phyloP scores from a whole-genome alignment of 2,113 vertebrate species.

The Oncorhynchus nerka region DNA sequence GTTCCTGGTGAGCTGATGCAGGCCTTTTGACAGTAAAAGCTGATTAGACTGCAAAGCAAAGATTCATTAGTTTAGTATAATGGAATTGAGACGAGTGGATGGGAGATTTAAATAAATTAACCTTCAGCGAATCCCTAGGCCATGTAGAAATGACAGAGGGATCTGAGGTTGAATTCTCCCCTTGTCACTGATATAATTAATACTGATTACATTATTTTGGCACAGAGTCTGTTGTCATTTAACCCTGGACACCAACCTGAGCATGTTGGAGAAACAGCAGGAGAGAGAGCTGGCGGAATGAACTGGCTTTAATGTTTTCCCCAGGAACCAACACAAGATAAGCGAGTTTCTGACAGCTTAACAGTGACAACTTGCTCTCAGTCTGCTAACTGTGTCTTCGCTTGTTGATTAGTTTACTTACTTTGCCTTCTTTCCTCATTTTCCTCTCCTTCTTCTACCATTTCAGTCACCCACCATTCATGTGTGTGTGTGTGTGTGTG shows the following conservation, averaged over 20 bases:
- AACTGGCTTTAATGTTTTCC: slow-evolving; percentile 7
- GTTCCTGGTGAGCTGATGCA: slow-evolving; percentile 59
- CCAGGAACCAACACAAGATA: background rate
- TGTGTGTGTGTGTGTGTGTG: background rate
- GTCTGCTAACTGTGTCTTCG: background rate
- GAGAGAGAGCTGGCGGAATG: slow-evolving; percentile 2
- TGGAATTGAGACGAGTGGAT: slow-evolving; percentile 73
- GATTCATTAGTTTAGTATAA: slow-evolving; percentile 77
- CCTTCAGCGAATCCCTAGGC: slow-evolving; percentile 67
- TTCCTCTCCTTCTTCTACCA: background rate
- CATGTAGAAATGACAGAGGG: slow-evolving; percentile 51
- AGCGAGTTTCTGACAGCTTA: background rate
- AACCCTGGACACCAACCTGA: slow-evolving; percentile 27
- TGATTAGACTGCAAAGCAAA: slow-evolving; percentile 72
- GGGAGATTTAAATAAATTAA: slow-evolving; percentile 80
- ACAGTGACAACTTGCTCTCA: background rate
- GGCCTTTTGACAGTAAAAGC: slow-evolving; percentile 64
- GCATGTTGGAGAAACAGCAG: slow-evolving; percentile 12
- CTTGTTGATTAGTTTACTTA: background rate
- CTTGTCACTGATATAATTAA: slow-evolving; percentile 62
- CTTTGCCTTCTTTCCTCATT: background rate
- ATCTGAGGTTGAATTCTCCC: slow-evolving; percentile 56
- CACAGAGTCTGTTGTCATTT: slow-evolving; percentile 33
- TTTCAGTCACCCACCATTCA: background rate
- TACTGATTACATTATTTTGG: slow-evolving; percentile 61